Conservation (phyloP, 2,797 vertebrate species). For the Buphagus erythrorhynchus region DNA sequence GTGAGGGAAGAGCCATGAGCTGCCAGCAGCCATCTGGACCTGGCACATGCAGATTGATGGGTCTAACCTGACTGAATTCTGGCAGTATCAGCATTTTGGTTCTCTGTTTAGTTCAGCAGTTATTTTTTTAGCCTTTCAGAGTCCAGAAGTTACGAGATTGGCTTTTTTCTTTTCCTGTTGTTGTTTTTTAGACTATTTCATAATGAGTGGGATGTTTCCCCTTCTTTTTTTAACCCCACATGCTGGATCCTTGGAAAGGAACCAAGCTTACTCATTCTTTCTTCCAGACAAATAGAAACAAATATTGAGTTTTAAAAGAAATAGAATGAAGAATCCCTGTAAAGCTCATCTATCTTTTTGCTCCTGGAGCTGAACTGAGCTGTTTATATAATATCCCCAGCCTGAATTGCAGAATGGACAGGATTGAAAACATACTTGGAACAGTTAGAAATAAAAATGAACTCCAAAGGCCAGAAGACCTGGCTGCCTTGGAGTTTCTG, state of each 20-base stretch:
- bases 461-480: not conserved
- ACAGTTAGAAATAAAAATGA: not conserved
- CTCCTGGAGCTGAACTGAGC: not conserved
- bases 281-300: slow-evolving; percentile 35
- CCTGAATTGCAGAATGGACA: not conserved
- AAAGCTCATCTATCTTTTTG: not conserved
- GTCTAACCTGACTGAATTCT: not conserved
- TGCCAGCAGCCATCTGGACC: not conserved
- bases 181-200: slow-evolving; percentile 6
- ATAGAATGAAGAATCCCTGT: not conserved
- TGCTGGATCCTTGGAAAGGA: not conserved
- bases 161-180: slow-evolving; percentile 48
- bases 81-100: not conserved
- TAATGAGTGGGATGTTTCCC: not conserved
- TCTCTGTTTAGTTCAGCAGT: not conserved
- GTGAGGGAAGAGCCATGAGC: not conserved
- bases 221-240: not conserved
- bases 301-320: slow-evolving; percentile 17
- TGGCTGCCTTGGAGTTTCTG: not conserved
- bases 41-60: not conserved
- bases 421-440: not conserved
- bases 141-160: not conserved
- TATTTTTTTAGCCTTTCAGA: not conserved
- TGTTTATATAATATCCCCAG: slow-evolving; percentile 25
- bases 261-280: slow-evolving; percentile 2